Conservation (phyloP, 2,113 vertebrate species). For the Marmota monax region DNA sequence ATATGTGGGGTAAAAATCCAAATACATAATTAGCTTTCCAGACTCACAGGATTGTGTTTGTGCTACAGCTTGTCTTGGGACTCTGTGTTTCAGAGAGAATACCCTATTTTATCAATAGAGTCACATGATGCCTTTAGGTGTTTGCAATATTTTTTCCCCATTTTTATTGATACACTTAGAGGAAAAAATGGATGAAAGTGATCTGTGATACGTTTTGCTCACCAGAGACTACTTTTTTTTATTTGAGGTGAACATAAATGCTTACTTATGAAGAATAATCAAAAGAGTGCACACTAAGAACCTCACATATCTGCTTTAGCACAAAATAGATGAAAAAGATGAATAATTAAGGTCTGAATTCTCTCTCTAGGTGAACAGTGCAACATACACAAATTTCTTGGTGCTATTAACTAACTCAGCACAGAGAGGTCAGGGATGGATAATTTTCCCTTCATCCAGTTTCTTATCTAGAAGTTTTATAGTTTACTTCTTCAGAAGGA, state of each 20-base stretch:
- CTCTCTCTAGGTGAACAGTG: background rate
- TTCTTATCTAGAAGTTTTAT: background rate
- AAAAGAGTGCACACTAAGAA: background rate
- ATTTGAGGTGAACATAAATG: background rate
- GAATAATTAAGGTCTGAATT: background rate
- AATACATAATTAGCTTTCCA: background rate
- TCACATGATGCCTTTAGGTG: background rate
- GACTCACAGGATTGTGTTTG: background rate
- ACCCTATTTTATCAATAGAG: background rate
- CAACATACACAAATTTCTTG: background rate
- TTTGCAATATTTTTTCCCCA: background rate
- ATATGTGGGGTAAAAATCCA: background rate
- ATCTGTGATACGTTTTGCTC: background rate
- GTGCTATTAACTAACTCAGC: background rate
- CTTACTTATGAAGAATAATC: background rate
- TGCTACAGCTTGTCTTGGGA: background rate
- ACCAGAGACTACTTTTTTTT: constrained; percentile 1
- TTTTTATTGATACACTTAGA: background rate
- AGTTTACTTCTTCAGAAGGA: constrained; percentile 31
- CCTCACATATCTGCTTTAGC: background rate
- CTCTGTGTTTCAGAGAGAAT: background rate
- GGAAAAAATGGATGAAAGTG: background rate
- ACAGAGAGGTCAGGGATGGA: background rate
- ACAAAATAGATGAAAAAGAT: background rate
- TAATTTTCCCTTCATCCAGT: background rate